Base-by-base conservation (phyloP, 2,888 invertebrate species). In the Catocala nupta region DNA sequence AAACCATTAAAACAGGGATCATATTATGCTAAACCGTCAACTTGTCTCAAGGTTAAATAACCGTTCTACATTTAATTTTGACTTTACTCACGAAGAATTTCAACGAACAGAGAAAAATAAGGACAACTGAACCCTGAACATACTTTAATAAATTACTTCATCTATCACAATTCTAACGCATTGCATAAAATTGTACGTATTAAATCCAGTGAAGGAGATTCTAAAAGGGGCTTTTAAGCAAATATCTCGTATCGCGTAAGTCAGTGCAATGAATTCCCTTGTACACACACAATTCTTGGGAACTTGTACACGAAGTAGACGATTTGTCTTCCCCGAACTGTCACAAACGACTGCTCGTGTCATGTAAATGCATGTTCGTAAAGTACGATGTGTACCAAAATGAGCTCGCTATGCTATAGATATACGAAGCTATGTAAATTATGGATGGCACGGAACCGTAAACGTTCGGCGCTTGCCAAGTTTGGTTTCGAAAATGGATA, bases 261-360 rank as follows among this genome's bases (percentile, higher is more conserved):
- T 75, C 75, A 66, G 53, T 70, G 64, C 64, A 71, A 78, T 71
- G 76, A 68, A 75, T 71, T 77, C 59, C 47, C 67, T 63, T 59
- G 53, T 48, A 61, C 44, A 73, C 66, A 76, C 66, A 76, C 70
- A 72, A 73, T 78, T 75, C 65, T 59, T 71, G 54, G 68, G 66
- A 84, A 82, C 75, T 81, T 78, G 75, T 77, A 71, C 73, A 71
- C 71, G 71, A 62, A 71, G 70, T 71, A 74, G 73, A 79, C 83
- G 78, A 87, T 85, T 86, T 85, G 83, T 87, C 86, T 85, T 81
- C 71, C 52, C 49, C 60, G 70, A 75, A 78, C 82, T 87, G 85
- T 85, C 87, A 81, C 66, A 75, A 78, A 70, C 75, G 77, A 81
- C 77, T 82, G 81, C 72, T 74, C 68, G 54, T 63, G 78, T 83